Evolutionary conservation across 2,888 invertebrate species (phyloP), one percentile per base, ranked within the genome.

Genomic region (Andrena dorsata): DNA sequence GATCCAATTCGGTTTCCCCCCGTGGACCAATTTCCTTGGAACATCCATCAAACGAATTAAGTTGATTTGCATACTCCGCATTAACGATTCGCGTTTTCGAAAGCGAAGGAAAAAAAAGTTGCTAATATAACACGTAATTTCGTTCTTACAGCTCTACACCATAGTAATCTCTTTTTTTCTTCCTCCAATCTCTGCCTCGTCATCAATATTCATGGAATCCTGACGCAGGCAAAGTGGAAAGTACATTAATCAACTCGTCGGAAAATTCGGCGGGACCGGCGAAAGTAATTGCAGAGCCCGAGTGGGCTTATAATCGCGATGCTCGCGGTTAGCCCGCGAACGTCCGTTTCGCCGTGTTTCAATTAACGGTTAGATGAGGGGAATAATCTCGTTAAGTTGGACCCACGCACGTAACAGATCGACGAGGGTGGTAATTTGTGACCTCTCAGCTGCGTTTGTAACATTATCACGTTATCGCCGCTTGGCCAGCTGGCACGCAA

Each of bases 141-240:
- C 56, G 56, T 56, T 41, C 5, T 16, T 13, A 13, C 26, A 13
- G 10, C 56, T 26, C 23, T 16, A 41, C 41, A 41, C 56, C 56
- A 23, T 26, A 23, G 23, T 13, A 23, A 26, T 26, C 10, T 53
- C 20, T 1, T 20, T n/a, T 20, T 51, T 26, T 56, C 56, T 3
- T 23, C 20, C 56, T 26, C 10, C 56, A 56, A 56, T 56, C 56
- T 56, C 26, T 20, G 10, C 56, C 8, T 10, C 56, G 23, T 56
- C 23, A 56, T 56, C 56, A 56, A 56, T 56, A 56, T 56, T 56
- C 56, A 56, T 56, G 56, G 23, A 56, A 56, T 26, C 23, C 56
- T 26, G 23, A 13, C 56, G 23, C 56, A 20, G 20, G 56, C 26
- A 23, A 10, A 56, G 56, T 56, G 56, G 56, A 23, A 56, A 56